Conservation (phyloP, 2,797 vertebrate species). For the Takifugu rubripes region DNA sequence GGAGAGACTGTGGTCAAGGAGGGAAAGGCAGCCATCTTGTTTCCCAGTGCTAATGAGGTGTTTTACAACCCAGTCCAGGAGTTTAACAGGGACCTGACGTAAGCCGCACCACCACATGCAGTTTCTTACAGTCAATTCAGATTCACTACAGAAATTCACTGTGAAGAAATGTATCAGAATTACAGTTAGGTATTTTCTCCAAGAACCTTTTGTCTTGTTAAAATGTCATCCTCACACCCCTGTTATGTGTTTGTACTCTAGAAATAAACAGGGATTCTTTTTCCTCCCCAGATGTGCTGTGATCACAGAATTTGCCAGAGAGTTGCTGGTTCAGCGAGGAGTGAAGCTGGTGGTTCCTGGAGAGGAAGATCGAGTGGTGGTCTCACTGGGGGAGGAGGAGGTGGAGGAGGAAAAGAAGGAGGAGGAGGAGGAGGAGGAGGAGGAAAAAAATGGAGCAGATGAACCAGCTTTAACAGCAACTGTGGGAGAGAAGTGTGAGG, state of each 20-base stretch:
- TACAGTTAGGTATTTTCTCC: background rate
- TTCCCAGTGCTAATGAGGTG: constrained; percentile 86
- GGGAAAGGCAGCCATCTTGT: constrained; percentile 83
- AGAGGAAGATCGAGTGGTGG: constrained; percentile 78
- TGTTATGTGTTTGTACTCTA: too few relatives aligned
- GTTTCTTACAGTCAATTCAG: too few relatives aligned
- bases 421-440: constrained; percentile 42
- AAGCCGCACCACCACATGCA: constrained; percentile 48
- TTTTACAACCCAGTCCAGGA: constrained; percentile 96
- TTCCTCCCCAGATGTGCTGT: constrained; percentile 80
- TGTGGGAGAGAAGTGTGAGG: constrained; percentile 73
- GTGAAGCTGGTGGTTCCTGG: constrained; percentile 82
- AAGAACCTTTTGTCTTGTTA: background rate
- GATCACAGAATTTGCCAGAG: constrained; percentile 85
- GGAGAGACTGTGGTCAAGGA: constrained; percentile 82
- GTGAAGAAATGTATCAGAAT: background rate
- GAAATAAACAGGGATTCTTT: too few relatives aligned
- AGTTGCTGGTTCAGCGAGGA: constrained; percentile 78
- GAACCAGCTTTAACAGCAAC: constrained; percentile 33
- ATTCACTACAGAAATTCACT: background rate
- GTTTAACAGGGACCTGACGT: constrained; percentile 94
- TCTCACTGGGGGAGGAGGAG: constrained; percentile 71
- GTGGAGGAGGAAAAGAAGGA: constrained; percentile 63
- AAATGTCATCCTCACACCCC: too few relatives aligned
- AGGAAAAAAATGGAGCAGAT: constrained; percentile 60